Evolutionary conservation across 1,140 invertebrate species (phyloP).

Genomic region (Aleiodes sp.): DNA sequence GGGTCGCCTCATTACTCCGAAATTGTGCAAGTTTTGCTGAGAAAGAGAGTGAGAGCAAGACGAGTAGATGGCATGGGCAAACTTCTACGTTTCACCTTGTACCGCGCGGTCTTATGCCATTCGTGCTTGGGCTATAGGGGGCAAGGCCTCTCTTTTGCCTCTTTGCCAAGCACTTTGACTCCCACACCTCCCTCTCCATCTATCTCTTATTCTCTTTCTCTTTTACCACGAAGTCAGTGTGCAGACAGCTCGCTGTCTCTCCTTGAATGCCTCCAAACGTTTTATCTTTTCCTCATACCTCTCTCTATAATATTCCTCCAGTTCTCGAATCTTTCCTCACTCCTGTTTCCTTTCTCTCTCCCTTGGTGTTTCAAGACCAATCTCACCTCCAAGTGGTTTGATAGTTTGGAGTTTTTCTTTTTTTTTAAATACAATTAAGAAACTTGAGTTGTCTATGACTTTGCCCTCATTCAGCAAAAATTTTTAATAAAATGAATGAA

Average conservation of each 20-base stretch:
- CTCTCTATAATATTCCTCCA: too few relatives aligned
- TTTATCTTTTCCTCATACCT: too few relatives aligned
- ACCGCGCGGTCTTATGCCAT: background rate
- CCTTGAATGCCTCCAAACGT: background rate
- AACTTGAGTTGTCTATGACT: background rate
- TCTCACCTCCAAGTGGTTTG: background rate
- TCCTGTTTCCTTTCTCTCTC: too few relatives aligned
- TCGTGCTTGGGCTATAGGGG: too few relatives aligned
- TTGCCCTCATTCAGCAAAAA: background rate
- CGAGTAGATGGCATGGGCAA: conserved; percentile 24
- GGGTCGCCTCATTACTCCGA: conserved; percentile 37
- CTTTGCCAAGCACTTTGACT: background rate
- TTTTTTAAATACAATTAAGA: background rate
- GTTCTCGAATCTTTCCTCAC: too few relatives aligned
- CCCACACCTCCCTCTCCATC: background rate
- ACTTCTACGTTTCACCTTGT: background rate
- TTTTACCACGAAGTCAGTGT: background rate
- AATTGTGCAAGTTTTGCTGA: conserved; percentile 39
- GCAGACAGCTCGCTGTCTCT: background rate
- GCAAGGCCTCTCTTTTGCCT: background rate
- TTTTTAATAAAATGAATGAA: too few relatives aligned
- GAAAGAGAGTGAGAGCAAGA: background rate
- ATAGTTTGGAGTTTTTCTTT: background rate
- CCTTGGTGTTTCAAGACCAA: too few relatives aligned
- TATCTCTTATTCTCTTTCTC: background rate